Evolutionary conservation across 1,140 invertebrate genomes (phyloP).

Genomic region (Harlomillsia oculata): DNA sequence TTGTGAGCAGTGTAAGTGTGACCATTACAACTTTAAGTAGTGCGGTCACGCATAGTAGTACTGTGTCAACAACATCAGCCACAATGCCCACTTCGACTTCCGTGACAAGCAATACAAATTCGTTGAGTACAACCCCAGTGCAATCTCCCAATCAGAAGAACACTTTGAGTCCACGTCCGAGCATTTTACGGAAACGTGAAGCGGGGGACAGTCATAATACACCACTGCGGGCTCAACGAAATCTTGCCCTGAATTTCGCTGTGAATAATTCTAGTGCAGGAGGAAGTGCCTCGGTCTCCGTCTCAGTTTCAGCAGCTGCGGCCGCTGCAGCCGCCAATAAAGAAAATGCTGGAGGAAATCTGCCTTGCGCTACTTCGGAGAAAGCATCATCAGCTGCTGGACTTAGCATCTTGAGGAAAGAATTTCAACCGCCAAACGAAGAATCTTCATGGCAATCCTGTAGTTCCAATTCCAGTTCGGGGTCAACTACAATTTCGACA

Average conservation of each 20-base stretch:
- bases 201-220: slow-evolving; percentile 38
- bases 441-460: slow-evolving; percentile 37
- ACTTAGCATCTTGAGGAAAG: slow-evolving; percentile 32
- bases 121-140: slow-evolving; percentile 18
- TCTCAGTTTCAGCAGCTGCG: slow-evolving; percentile 12
- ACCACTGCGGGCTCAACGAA: slow-evolving; percentile 46
- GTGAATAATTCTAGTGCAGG: slow-evolving; percentile 32
- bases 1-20: slow-evolving; percentile 2
- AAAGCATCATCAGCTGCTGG: slow-evolving; percentile 31
- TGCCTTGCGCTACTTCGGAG: background rate
- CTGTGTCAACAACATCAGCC: slow-evolving; percentile 7
- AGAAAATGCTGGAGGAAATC: slow-evolving; percentile 24
- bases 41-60: slow-evolving; percentile 3
- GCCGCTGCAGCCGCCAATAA: slow-evolving; percentile 31
- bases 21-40: slow-evolving; percentile 4
- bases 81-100: slow-evolving; percentile 11
- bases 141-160: slow-evolving; percentile 42
- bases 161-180: slow-evolving; percentile 56
- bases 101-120: slow-evolving; percentile 9
- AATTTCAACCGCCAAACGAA: slow-evolving; percentile 36
- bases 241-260: slow-evolving; percentile 38
- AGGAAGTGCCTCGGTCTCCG: slow-evolving; percentile 2
- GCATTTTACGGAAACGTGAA: slow-evolving; percentile 56
- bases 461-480: slow-evolving; percentile 38
- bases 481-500: slow-evolving; percentile 66